Evolutionary conservation across 2,113 vertebrate species (phyloP).

Genomic region (Sphyrna mokarran): DNA sequence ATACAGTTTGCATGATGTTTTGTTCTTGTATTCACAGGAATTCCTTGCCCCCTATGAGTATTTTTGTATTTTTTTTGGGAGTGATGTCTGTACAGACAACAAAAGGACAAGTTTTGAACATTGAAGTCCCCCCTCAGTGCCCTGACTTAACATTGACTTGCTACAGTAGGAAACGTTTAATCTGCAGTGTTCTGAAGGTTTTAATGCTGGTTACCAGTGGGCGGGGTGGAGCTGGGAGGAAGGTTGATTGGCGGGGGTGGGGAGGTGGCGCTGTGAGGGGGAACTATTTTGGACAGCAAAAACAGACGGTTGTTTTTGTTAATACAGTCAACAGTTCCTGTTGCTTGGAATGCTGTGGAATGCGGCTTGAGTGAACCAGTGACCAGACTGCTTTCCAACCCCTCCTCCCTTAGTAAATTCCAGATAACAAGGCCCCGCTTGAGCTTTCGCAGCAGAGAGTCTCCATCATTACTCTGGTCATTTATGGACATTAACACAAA

Average conservation of each 20-base stretch:
- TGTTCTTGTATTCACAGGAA: background rate
- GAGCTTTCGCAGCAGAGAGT: background rate
- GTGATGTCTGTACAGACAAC: background rate
- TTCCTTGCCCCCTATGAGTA: background rate
- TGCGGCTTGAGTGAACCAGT: slow-evolving; percentile 12
- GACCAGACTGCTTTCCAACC: background rate
- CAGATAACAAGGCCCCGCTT: background rate
- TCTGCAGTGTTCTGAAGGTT: background rate
- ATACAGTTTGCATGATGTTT: background rate
- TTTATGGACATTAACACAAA: background rate
- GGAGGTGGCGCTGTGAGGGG: background rate
- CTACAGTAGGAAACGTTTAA: background rate
- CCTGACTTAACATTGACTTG: background rate
- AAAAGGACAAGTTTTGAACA: background rate
- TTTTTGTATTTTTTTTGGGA: background rate
- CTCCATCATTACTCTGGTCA: background rate
- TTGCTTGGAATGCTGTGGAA: slow-evolving; percentile 34
- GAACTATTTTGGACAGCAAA: slow-evolving; percentile 18
- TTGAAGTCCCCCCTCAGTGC: background rate
- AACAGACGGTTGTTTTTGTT: slow-evolving; percentile 28
- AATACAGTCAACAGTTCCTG: slow-evolving; percentile 29
- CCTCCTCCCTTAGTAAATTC: slow-evolving; percentile 13
- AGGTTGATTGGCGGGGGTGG: background rate
- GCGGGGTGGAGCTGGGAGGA: background rate
- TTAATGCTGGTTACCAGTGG: background rate